Evolutionary conservation across 2,888 invertebrate species (phyloP).

Genomic region (Sphaeridia pumilis): DNA sequence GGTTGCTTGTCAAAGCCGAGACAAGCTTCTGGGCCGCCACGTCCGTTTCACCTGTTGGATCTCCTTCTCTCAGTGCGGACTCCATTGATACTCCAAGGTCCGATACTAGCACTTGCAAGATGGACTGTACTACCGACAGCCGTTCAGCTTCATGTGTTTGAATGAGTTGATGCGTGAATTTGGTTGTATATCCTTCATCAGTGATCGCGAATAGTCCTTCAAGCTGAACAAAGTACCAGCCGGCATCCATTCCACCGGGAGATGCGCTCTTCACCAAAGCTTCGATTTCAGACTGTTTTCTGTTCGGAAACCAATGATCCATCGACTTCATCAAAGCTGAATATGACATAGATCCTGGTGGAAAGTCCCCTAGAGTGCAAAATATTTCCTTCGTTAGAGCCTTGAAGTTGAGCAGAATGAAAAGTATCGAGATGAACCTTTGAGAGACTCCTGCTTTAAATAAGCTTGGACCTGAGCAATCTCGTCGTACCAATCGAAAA

Average conservation of each 20-base stretch:
- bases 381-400: neutral
- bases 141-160: slow-evolving; percentile 11
- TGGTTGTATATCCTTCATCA: slow-evolving; percentile 16
- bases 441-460: neutral
- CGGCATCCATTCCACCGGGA: slow-evolving; percentile 10
- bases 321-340: slow-evolving; percentile 2
- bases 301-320: slow-evolving; percentile 5
- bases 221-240: slow-evolving; percentile 11
- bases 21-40: slow-evolving; percentile 14
- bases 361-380: neutral
- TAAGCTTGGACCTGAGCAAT: neutral
- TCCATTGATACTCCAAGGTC: slow-evolving; percentile 17
- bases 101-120: slow-evolving; percentile 11
- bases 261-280: slow-evolving; percentile 5
- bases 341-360: neutral
- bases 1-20: slow-evolving; percentile 8
- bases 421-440: too few species aligned
- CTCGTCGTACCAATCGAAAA: neutral
- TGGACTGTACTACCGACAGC: slow-evolving; percentile 7
- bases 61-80: slow-evolving; percentile 16
- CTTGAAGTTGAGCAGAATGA: too few species aligned
- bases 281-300: slow-evolving; percentile 12
- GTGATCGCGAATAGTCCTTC: slow-evolving; percentile 12
- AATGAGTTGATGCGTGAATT: slow-evolving; percentile 14
- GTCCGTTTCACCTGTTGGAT: slow-evolving; percentile 19